Evolutionary conservation across 2,113 vertebrate genomes (phyloP).

Genomic region (Neolamprologus variostigma): DNA sequence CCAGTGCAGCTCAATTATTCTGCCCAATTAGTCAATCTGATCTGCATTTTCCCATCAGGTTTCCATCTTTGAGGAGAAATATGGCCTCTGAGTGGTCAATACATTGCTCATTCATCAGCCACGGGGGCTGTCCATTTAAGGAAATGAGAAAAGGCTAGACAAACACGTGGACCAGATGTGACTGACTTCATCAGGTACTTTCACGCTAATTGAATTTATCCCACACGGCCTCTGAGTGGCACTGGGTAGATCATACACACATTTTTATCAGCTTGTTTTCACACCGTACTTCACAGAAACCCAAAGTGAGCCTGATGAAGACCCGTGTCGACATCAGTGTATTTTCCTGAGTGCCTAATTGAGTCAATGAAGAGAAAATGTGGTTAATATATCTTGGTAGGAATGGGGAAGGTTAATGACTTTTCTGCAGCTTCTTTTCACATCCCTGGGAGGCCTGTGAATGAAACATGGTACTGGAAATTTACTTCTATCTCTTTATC

Average conservation of each 20-base stretch:
- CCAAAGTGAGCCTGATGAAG: slow-evolving; percentile 8
- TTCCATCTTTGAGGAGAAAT: slow-evolving; percentile 83
- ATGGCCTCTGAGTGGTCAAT: slow-evolving; percentile 80
- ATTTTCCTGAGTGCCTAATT: slow-evolving; percentile 8
- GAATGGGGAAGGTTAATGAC: not conserved
- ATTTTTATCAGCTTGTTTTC: slow-evolving; percentile 74
- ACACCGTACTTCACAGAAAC: slow-evolving; percentile 54
- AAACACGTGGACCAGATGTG: slow-evolving; percentile 84
- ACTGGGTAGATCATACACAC: slow-evolving; percentile 72
- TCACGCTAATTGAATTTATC: slow-evolving; percentile 81
- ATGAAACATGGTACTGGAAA: not conserved
- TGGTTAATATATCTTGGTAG: not conserved
- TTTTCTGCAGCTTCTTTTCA: not conserved
- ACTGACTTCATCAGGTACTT: slow-evolving; percentile 75
- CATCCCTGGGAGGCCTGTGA: not conserved
- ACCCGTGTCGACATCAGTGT: not conserved
- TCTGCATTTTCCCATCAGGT: slow-evolving; percentile 83
- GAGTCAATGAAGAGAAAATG: slow-evolving; percentile 9
- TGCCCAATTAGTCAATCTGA: slow-evolving; percentile 76
- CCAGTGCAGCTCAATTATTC: slow-evolving; percentile 70
- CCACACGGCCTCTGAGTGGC: slow-evolving; percentile 68
- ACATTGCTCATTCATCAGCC: slow-evolving; percentile 79
- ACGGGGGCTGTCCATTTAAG: slow-evolving; percentile 78
- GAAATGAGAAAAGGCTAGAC: slow-evolving; percentile 85
- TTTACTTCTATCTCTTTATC: not conserved